These are phyloP conservation scores for Onthophagus sagittarius DNA, from an alignment of 2,888 invertebrate species.

Conservation along the genomic window DNA sequence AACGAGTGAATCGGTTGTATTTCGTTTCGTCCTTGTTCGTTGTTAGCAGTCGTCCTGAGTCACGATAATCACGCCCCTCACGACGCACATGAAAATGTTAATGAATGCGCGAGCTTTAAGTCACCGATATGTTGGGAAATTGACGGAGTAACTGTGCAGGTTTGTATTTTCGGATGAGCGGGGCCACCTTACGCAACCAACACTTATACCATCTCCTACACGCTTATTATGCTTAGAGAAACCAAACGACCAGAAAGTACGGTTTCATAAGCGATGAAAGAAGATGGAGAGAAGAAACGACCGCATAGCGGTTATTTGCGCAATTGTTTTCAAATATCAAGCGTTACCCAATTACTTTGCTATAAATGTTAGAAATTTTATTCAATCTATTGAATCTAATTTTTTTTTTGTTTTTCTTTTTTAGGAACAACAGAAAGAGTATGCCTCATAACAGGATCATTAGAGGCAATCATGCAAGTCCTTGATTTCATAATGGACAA, in stretches of 20 bases:
- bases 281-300: not conserved
- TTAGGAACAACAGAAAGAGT: constrained; percentile 90
- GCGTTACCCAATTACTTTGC: not conserved
- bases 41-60: too few relatives aligned
- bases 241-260: too few relatives aligned
- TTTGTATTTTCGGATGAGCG: not conserved
- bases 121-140: not conserved
- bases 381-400: too few relatives aligned
- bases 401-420: constrained; percentile 26
- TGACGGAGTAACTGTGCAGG: not conserved
- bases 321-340: not conserved
- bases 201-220: not conserved
- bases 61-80: not conserved
- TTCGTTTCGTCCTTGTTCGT: not conserved
- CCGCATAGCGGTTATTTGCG: not conserved
- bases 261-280: not conserved
- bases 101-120: not conserved
- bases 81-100: not conserved
- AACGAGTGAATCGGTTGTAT: not conserved
- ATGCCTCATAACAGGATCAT: constrained; percentile 87
- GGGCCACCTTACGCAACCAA: not conserved
- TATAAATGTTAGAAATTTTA: too few relatives aligned
- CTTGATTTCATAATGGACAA: constrained; percentile 94
- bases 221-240: too few relatives aligned
- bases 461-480: constrained; percentile 87